Conservation (phyloP, 2,113 vertebrate species). For the Charina bottae region DNA sequence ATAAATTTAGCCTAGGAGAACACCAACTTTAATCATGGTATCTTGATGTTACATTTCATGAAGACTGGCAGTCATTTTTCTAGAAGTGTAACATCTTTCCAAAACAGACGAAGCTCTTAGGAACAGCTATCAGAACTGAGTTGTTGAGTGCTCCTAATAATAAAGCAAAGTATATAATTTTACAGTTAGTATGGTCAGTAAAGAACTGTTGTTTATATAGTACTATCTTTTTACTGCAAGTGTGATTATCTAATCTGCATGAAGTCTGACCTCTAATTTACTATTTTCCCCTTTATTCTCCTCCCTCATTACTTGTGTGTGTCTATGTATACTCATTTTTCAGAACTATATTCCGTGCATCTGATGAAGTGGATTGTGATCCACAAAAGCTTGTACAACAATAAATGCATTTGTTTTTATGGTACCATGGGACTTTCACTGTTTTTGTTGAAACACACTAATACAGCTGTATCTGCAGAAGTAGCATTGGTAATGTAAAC, state of each 20-base stretch:
- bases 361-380: too few relatives aligned
- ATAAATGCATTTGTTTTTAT: too few relatives aligned
- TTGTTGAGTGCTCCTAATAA: not conserved
- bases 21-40: not conserved
- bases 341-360: too few relatives aligned
- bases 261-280: too few relatives aligned
- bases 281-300: too few relatives aligned
- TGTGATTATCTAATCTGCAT: not conserved
- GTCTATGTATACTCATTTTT: too few relatives aligned
- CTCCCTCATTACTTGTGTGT: too few relatives aligned
- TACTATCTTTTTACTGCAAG: not conserved
- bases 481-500: too few relatives aligned
- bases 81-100: constrained; percentile 18
- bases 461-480: too few relatives aligned
- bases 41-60: not conserved
- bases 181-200: not conserved
- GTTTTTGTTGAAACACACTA: too few relatives aligned
- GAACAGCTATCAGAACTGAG: not conserved
- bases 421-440: too few relatives aligned
- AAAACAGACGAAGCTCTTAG: not conserved
- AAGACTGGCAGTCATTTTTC: constrained; percentile 16
- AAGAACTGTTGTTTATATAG: not conserved
- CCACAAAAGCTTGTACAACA: too few relatives aligned
- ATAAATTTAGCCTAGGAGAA: constrained; percentile 20
- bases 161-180: not conserved